phyloP scores from a whole-genome alignment of 2,113 vertebrate genomes.

The Hippoglossus stenolepis region DNA sequence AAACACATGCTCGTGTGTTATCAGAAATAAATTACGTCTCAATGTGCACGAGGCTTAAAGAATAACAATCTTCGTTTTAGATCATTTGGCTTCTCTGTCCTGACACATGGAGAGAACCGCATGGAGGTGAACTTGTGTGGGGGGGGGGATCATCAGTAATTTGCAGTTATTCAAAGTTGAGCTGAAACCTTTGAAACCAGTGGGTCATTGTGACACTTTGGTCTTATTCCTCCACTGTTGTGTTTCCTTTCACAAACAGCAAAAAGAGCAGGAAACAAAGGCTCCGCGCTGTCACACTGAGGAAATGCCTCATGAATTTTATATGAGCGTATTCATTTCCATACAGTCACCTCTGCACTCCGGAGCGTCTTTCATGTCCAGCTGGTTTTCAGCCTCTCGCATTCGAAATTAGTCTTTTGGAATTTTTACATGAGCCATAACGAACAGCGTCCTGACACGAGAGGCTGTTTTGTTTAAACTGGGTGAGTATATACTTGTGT shows the following conservation, averaged over 20 bases:
- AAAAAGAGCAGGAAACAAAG: neutral
- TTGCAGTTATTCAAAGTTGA: neutral
- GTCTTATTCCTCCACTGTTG: no score
- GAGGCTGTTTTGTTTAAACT: conserved; percentile 13
- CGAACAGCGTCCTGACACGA: neutral
- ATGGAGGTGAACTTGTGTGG: neutral
- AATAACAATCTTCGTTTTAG: neutral
- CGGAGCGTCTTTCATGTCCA: conserved; percentile 27
- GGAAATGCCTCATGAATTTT: conserved; percentile 32
- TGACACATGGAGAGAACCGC: neutral
- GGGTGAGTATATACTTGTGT: neutral
- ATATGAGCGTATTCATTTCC: conserved; percentile 39
- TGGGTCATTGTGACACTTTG: no score
- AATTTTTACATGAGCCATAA: neutral
- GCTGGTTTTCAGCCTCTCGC: conserved; percentile 35
- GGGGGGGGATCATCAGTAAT: neutral
- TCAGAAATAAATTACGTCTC: neutral
- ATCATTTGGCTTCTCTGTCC: neutral
- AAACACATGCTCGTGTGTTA: neutral
- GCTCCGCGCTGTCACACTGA: conserved; percentile 16
- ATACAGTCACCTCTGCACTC: conserved; percentile 46
- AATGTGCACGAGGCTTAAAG: neutral
- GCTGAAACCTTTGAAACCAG: no score
- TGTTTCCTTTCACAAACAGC: neutral
- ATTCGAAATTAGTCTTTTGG: conserved; percentile 23